phyloP scores from a whole-genome alignment of 2,888 invertebrate species.

The Apamea sordens region DNA sequence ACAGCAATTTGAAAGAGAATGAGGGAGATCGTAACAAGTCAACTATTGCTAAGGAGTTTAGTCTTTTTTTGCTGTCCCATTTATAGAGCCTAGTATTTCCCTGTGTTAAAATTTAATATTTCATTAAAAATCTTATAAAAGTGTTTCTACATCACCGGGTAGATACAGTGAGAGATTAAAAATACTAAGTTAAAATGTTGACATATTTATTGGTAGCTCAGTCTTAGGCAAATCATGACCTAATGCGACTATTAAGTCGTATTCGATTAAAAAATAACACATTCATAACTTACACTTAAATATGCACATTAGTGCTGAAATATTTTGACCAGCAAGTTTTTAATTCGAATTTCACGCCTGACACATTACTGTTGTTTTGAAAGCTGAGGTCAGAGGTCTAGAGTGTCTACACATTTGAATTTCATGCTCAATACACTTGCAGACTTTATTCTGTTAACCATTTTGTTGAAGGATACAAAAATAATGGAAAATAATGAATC shows the following conservation, averaged over 20 bases:
- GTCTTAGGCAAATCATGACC: neutral
- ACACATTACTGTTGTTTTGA: conserved; percentile 38
- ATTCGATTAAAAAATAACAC: no score
- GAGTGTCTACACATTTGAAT: neutral
- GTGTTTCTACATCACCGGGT: neutral
- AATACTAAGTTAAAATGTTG: no score
- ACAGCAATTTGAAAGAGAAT: neutral
- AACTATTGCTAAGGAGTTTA: neutral
- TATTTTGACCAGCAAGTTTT: neutral
- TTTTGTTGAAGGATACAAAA: neutral
- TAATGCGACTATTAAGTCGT: neutral
- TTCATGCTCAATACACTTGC: conserved; percentile 21
- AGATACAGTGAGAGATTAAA: neutral
- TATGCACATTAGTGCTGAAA: neutral
- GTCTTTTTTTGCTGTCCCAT: neutral
- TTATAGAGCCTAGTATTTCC: no score
- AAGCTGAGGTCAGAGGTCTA: conserved; percentile 46
- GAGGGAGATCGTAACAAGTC: no score
- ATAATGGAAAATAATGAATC: neutral
- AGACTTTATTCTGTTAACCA: conserved; percentile 5
- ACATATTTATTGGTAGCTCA: no score
- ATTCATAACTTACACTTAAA: no score
- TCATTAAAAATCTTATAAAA: neutral
- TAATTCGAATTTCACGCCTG: conserved; percentile 44
- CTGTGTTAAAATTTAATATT: neutral